phyloP scores from a whole-genome alignment of 2,888 invertebrate genomes.

The Zonitis immaculata region DNA sequence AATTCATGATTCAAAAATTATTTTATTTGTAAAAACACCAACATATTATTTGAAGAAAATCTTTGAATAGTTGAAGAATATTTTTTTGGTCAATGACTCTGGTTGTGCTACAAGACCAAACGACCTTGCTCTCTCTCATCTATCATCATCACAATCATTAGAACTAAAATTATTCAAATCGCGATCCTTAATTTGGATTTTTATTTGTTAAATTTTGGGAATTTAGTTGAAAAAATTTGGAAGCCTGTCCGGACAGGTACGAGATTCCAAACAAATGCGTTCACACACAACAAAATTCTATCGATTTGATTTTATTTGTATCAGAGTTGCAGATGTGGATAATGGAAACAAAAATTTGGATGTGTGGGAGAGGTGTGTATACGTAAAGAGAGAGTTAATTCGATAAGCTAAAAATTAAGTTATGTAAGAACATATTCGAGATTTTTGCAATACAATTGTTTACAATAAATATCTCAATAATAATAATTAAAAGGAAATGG shows the following conservation, averaged over 20 bases:
- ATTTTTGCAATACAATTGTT: not conserved
- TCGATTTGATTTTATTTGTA: too few species aligned
- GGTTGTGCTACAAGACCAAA: not conserved
- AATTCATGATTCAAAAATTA: too few species aligned
- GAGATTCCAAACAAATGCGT: not conserved
- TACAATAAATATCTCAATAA: not conserved
- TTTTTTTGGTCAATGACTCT: not conserved
- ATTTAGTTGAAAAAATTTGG: too few species aligned
- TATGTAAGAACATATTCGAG: not conserved
- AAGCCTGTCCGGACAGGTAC: not conserved
- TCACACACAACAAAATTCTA: not conserved
- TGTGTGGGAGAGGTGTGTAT: not conserved
- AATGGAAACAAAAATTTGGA: not conserved
- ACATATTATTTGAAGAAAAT: too few species aligned
- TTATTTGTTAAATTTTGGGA: too few species aligned
- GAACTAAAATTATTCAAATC: too few species aligned
- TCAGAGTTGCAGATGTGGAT: too few species aligned
- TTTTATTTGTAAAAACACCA: too few species aligned
- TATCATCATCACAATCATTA: not conserved
- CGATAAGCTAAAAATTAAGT: too few species aligned
- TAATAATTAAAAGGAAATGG: not conserved
- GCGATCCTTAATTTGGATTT: too few species aligned
- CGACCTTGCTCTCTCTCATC: not conserved
- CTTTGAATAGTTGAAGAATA: not conserved
- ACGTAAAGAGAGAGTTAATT: not conserved